Percentiles rank a stretch among this genome's conserved stretches.
Conservation (phyloP, 1,140 invertebrate genomes). For the Caenorhabditis briggsae region DNA sequence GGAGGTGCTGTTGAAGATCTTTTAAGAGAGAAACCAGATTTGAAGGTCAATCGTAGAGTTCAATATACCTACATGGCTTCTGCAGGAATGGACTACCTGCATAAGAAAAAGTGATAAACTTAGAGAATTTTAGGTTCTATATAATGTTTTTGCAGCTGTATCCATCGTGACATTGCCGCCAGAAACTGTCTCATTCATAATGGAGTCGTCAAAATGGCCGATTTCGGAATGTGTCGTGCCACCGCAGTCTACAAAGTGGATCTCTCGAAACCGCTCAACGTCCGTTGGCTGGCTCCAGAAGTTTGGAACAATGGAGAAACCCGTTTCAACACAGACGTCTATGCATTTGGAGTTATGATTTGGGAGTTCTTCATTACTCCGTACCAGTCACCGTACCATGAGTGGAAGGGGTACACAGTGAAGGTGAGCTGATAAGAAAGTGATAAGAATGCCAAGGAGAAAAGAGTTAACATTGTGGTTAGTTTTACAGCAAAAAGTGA, state of each 20-base stretch:
- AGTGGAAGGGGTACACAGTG: conserved; percentile 65
- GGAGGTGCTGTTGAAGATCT: conserved; percentile 72
- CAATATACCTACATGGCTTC: conserved; percentile 67
- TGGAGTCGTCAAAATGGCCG: conserved; percentile 68
- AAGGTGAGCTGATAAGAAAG: conserved; percentile 65
- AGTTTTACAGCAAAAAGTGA: conserved; percentile 62
- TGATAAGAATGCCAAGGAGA: background rate
- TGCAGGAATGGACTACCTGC: conserved; percentile 71
- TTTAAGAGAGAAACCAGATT: conserved; percentile 66
- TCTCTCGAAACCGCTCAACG: conserved; percentile 70
- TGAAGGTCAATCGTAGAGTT: conserved; percentile 68
- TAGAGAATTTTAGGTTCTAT: background rate
- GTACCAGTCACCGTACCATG: conserved; percentile 64
- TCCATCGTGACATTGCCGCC: conserved; percentile 72
- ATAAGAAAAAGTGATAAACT: conserved; percentile 65
- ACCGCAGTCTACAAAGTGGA: conserved; percentile 73
- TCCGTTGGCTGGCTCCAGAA: conserved; percentile 66
- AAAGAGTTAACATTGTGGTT: background rate
- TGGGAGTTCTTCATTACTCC: conserved; percentile 64
- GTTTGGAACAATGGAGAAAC: conserved; percentile 66
- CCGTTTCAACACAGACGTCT: conserved; percentile 62
- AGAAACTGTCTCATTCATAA: conserved; percentile 70
- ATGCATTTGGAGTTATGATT: conserved; percentile 63
- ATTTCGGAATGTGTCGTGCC: conserved; percentile 74
- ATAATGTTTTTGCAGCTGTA: conserved; percentile 52